Evolutionary conservation across 1,140 invertebrate species (phyloP).

Genomic region (Cylas formicarius): DNA sequence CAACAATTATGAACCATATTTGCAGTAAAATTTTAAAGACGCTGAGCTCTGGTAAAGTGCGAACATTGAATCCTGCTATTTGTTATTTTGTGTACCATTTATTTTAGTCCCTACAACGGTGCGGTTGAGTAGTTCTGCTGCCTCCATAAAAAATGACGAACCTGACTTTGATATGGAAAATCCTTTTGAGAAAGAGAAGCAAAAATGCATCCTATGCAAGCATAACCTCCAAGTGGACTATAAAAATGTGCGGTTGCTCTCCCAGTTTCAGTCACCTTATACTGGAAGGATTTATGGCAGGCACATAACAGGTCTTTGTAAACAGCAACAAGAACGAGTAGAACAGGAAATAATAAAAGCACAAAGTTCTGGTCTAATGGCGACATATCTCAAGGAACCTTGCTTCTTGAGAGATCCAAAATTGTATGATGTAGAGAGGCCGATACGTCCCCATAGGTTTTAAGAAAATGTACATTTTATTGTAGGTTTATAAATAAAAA

Average conservation of each 20-base stretch:
- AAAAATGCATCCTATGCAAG: constrained; percentile 81
- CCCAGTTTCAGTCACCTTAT: constrained; percentile 91
- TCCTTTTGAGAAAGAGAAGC: constrained; percentile 70
- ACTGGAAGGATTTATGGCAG: constrained; percentile 85
- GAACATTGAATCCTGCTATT: too few species aligned
- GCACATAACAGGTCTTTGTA: constrained; percentile 86
- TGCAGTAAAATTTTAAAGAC: too few species aligned
- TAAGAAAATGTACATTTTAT: constrained; percentile 39
- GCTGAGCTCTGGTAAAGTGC: too few species aligned
- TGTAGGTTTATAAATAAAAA: background rate
- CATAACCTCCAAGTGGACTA: constrained; percentile 78
- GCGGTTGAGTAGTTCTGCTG: too few species aligned
- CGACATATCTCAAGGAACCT: constrained; percentile 66
- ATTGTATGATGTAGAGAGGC: constrained; percentile 77
- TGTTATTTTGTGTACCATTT: too few species aligned
- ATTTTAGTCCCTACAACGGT: too few species aligned
- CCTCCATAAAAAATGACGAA: constrained; percentile 34
- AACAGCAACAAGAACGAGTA: constrained; percentile 62
- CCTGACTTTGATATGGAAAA: constrained; percentile 65
- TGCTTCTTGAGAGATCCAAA: constrained; percentile 75
- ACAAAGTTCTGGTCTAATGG: constrained; percentile 68
- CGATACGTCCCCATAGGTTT: constrained; percentile 71
- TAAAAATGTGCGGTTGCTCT: constrained; percentile 85
- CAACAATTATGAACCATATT: too few species aligned
- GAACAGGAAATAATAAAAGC: constrained; percentile 66